These are phyloP conservation scores for Aleadryas rufinucha DNA, from an alignment of 2,113 vertebrate species.

Conservation along the genomic window DNA sequence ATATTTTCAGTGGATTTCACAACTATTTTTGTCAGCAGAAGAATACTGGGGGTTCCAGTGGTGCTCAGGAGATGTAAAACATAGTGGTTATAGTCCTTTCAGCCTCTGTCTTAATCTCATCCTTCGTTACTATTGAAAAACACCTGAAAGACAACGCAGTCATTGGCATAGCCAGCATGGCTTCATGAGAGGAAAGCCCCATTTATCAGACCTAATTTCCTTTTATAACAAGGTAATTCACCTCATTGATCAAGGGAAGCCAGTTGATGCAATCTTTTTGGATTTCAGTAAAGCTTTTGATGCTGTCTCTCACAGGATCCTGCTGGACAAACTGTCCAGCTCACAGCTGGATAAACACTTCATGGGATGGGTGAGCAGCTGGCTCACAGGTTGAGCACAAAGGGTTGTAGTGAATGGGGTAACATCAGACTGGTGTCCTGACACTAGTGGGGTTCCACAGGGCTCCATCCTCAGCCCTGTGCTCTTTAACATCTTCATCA, in stretches of 20 bases:
- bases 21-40: not conserved
- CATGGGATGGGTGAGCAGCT: not conserved
- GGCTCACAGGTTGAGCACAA: not conserved
- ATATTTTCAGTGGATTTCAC: not conserved
- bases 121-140: not conserved
- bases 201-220: not conserved
- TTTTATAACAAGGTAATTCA: not conserved
- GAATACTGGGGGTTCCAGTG: not conserved
- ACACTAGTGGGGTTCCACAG: not conserved
- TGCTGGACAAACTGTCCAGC: not conserved
- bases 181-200: not conserved
- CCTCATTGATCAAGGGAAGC: not conserved
- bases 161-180: not conserved
- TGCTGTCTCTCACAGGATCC: not conserved
- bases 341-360: not conserved
- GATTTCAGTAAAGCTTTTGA: not conserved
- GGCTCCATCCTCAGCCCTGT: not conserved
- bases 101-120: not conserved
- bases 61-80: not conserved
- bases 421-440: not conserved
- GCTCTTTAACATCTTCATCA: not conserved
- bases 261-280: not conserved
- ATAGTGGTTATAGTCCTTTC: not conserved
- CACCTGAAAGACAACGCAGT: not conserved
- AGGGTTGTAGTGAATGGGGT: not conserved